These are phyloP conservation scores for Mayetiola destructor DNA, from an alignment of 2,888 invertebrate genomes.

Conservation along the genomic window DNA sequence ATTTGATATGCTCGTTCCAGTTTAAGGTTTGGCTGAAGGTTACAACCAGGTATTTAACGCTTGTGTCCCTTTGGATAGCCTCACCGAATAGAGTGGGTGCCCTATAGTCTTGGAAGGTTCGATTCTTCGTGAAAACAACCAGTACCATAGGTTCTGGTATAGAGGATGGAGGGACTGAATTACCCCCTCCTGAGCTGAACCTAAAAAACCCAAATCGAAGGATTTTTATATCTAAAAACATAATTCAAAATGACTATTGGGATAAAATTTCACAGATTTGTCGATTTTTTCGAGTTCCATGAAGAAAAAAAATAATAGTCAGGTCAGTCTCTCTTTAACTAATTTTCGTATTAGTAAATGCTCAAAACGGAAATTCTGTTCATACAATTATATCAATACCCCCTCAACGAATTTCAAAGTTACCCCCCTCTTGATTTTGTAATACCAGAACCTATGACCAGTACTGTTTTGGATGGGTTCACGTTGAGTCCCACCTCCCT, in stretches of 20 bases:
- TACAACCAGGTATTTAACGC: not conserved
- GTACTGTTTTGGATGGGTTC: conserved; percentile 16
- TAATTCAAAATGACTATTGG: too few relatives aligned
- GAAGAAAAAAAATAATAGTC: too few relatives aligned
- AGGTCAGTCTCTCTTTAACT: too few relatives aligned
- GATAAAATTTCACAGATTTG: too few relatives aligned
- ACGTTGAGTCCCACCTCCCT: conserved; percentile 8
- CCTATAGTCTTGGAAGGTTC: not conserved
- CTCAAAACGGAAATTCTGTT: too few relatives aligned
- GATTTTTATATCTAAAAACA: too few relatives aligned
- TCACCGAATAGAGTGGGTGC: not conserved
- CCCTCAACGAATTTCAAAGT: too few relatives aligned
- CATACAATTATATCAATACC: too few relatives aligned
- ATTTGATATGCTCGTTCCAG: not conserved
- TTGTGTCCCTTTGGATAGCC: not conserved
- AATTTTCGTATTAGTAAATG: too few relatives aligned
- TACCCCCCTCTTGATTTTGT: not conserved
- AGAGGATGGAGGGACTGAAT: not conserved
- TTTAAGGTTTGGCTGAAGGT: not conserved
- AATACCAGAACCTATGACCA: conserved; percentile 2
- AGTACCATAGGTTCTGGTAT: conserved; percentile 15
- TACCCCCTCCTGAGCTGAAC: conserved; percentile 12
- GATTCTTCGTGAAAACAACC: conserved; percentile 10
- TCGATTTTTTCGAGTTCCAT: too few relatives aligned
- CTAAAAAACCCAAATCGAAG: too few relatives aligned